Conservation (phyloP, 2,888 invertebrate species). For the Listrodromus nycthemerus region DNA sequence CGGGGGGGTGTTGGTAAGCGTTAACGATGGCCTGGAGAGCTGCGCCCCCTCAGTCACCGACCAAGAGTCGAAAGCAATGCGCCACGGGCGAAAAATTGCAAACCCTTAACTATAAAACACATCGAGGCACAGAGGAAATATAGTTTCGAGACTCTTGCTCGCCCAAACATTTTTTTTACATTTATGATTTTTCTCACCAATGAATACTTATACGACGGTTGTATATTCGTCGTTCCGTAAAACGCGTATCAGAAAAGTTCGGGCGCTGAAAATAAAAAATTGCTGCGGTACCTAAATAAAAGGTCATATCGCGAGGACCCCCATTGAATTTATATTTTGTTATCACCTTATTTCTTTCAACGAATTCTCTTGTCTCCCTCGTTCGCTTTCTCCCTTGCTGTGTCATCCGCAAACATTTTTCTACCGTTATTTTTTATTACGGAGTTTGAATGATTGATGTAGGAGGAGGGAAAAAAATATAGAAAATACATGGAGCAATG, state of each 20-base stretch:
- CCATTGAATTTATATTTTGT: neutral
- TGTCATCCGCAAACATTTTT: neutral
- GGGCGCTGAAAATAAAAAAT: neutral
- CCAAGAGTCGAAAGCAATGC: slow-evolving; percentile 40
- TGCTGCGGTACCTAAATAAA: neutral
- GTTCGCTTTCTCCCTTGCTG: neutral
- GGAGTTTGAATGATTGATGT: slow-evolving; percentile 23
- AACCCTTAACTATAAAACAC: slow-evolving; percentile 28
- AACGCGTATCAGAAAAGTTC: neutral
- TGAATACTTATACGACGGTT: neutral
- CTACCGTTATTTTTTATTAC: slow-evolving; percentile 6
- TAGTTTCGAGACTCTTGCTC: slow-evolving; percentile 6
- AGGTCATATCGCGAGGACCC: neutral
- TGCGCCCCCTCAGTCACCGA: slow-evolving; percentile 4
- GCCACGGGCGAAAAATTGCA: slow-evolving; percentile 23
- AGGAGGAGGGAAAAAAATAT: neutral
- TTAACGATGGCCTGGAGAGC: slow-evolving; percentile 63
- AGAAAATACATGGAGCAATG: neutral
- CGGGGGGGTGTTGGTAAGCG: slow-evolving; percentile 35
- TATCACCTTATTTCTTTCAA: neutral
- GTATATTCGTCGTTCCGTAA: neutral
- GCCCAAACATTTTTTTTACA: neutral
- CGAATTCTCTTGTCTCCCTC: neutral
- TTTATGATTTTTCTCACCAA: neutral
- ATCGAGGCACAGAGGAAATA: slow-evolving; percentile 20